These are phyloP conservation scores for Nothobranchius furzeri DNA, from an alignment of 2,113 vertebrate species.

Conservation along the genomic window DNA sequence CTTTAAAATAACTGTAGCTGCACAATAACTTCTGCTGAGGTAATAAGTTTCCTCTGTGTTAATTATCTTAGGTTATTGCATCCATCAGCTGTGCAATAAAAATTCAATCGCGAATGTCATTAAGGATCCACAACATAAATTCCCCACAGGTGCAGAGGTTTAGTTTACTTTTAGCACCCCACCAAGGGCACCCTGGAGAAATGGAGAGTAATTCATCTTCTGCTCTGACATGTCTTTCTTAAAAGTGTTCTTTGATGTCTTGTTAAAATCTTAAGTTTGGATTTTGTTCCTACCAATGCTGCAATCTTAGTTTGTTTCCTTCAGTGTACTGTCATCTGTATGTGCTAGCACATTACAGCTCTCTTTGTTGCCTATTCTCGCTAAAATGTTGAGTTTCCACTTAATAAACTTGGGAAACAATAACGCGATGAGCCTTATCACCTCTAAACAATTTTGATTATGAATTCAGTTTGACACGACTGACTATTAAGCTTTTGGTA, in stretches of 20 bases:
- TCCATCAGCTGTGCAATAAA: constrained; percentile 64
- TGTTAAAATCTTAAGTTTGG: constrained; percentile 40
- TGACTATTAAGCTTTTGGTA: too few relatives aligned
- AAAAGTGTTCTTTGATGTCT: constrained; percentile 23
- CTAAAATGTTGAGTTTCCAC: not conserved
- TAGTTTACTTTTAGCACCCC: constrained; percentile 45
- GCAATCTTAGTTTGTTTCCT: not conserved
- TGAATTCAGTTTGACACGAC: not conserved
- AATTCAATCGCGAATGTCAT: constrained; percentile 63
- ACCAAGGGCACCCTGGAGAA: constrained; percentile 46
- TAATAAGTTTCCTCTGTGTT: constrained; percentile 56
- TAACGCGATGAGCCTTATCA: too few relatives aligned
- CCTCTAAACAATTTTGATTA: not conserved
- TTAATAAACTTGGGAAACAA: too few relatives aligned
- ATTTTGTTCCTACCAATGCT: not conserved
- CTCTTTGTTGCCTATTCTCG: not conserved
- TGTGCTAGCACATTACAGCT: not conserved
- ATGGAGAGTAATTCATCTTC: constrained; percentile 41
- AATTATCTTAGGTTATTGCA: constrained; percentile 62
- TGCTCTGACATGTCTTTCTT: constrained; percentile 20
- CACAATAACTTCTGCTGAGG: constrained; percentile 43
- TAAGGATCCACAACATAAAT: constrained; percentile 66
- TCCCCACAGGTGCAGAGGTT: constrained; percentile 51
- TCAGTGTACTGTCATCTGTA: not conserved
- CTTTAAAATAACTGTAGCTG: constrained; percentile 23